Percentiles rank a stretch among this genome's conserved stretches.
Evolutionary conservation across 2,113 vertebrate genomes (phyloP).

Genomic region (Erinaceus europaeus): DNA sequence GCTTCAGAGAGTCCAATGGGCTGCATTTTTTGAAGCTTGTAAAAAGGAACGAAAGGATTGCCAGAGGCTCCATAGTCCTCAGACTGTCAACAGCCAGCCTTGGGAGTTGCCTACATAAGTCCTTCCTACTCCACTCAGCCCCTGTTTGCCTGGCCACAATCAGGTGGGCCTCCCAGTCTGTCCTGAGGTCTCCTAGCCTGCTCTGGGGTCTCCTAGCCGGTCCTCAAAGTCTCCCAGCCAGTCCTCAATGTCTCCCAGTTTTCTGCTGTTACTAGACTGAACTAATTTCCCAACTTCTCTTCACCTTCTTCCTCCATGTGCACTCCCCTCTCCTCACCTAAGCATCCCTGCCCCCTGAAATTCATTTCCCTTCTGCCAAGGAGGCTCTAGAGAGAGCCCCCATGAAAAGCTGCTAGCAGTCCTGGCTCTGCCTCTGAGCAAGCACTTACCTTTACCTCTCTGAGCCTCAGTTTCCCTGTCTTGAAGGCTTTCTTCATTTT

Average conservation of each 20-base stretch:
- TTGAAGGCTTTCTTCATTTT: background rate
- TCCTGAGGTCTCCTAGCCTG: no score
- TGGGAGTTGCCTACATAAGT: no score
- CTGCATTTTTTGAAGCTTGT: background rate
- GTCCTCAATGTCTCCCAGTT: background rate
- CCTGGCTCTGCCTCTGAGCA: background rate
- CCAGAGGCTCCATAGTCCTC: background rate
- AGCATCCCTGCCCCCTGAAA: background rate
- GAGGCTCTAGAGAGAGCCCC: background rate
- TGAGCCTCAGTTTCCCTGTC: background rate
- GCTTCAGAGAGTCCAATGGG: background rate
- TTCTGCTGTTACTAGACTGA: fast-evolving
- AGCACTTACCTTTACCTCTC: background rate
- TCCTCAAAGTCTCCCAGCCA: background rate
- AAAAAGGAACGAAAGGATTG: background rate
- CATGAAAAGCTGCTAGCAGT: background rate
- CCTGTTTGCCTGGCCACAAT: background rate
- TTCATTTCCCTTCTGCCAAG: background rate
- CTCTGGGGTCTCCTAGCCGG: no score
- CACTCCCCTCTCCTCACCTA: fast-evolving
- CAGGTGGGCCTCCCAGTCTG: background rate
- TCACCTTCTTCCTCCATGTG: fast-evolving
- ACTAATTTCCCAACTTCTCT: background rate
- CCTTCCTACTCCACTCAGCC: background rate
- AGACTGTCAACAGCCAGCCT: no score